Percentiles rank a stretch among this genome's conserved stretches.
Evolutionary conservation across 64 coral and sea anemone species (phyloP).

Genomic region (Pocillopora verrucosa): DNA sequence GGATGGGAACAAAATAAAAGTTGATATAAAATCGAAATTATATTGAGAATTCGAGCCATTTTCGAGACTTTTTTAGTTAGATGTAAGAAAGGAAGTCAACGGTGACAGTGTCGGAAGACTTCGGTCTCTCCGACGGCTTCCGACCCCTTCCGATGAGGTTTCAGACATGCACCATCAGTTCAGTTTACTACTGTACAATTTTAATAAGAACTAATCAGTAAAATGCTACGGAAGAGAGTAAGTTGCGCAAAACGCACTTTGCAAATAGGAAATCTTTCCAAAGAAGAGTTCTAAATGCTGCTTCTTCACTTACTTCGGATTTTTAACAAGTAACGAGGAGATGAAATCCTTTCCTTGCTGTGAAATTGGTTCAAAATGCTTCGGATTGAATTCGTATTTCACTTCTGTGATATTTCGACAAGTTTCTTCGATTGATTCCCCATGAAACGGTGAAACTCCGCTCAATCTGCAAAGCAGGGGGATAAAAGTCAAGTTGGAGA

Average conservation of each 20-base stretch:
- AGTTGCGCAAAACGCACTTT: no score
- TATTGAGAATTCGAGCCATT: no score
- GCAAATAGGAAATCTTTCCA: no score
- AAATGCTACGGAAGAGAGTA: no score
- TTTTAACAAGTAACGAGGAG: slow-evolving; percentile 63
- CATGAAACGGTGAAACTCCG: slow-evolving; percentile 89
- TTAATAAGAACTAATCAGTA: no score
- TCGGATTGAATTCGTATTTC: slow-evolving; percentile 59
- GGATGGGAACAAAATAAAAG: not conserved
- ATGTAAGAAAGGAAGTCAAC: not conserved
- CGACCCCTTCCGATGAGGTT: not conserved
- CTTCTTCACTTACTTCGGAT: slow-evolving; percentile 64
- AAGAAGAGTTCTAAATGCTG: not conserved
- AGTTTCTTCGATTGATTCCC: slow-evolving; percentile 67
- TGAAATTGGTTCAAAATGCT: slow-evolving; percentile 76
- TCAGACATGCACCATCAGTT: not conserved
- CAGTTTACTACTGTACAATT: no score
- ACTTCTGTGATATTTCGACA: slow-evolving; percentile 77
- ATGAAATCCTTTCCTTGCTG: slow-evolving; percentile 88
- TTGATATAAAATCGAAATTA: not conserved
- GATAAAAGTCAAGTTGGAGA: not conserved
- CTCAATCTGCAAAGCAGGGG: slow-evolving; percentile 64
- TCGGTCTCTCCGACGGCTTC: not conserved
- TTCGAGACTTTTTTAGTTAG: no score
- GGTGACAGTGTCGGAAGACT: not conserved